Evolutionary conservation across 2,113 vertebrate genomes (phyloP).

Genomic region (Uria lomvia): DNA sequence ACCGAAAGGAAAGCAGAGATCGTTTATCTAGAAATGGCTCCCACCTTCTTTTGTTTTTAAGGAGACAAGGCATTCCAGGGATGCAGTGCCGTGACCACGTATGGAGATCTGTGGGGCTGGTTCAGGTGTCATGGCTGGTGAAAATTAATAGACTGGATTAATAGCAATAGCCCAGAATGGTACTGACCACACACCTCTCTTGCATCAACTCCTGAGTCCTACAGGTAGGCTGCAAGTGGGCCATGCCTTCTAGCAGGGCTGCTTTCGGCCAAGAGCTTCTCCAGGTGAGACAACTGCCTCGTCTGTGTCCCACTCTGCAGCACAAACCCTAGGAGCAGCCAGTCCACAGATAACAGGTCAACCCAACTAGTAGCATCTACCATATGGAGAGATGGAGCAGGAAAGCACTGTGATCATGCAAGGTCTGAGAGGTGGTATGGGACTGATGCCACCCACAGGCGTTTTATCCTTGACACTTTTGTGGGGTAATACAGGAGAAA

Average conservation of each 20-base stretch:
- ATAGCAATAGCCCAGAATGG: background rate
- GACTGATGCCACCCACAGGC: background rate
- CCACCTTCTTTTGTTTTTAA: background rate
- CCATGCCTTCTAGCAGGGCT: background rate
- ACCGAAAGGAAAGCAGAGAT: background rate
- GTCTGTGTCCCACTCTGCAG: background rate
- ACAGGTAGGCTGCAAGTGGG: background rate
- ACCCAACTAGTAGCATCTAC: background rate
- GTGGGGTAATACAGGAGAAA: background rate
- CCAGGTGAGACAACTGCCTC: background rate
- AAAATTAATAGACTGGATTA: background rate
- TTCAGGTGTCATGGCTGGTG: rapidly evolving
- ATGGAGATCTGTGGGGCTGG: background rate
- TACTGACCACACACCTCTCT: background rate
- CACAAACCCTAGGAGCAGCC: background rate
- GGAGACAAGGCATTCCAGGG: background rate
- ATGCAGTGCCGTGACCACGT: rapidly evolving
- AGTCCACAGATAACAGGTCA: background rate
- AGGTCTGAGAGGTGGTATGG: background rate
- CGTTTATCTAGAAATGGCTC: background rate
- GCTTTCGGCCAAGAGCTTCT: background rate
- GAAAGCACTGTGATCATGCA: background rate
- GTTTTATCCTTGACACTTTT: background rate
- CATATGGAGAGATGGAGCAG: rapidly evolving
- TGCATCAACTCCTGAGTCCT: background rate